Base-by-base conservation (phyloP, 2,113 vertebrate genomes). In the Callionymus lyra region DNA sequence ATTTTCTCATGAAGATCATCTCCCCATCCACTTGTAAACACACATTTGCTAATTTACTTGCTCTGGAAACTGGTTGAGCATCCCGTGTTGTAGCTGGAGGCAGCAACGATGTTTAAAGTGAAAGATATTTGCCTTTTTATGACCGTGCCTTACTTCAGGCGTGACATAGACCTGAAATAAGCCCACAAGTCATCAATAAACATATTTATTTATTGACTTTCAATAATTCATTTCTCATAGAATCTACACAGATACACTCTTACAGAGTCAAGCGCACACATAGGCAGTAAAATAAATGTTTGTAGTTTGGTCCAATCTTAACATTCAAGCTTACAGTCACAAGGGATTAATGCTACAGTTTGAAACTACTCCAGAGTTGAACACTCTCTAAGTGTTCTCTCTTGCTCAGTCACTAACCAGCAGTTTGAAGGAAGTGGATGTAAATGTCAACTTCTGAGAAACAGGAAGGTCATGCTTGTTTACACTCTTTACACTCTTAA, bases 131-230 rank as follows among this genome's bases (percentile, higher is more conserved):
- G 44, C 47, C 31, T 53, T 50, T 41, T 21, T 51, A 15, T 43
- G 17, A 50, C 10, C 34, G 12, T 21, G 6, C 0, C 10, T 43
- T 40, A 53, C 14, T 39, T 2, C 1, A 45, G 43, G n/a, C 9
- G 34, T 36, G 46, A 53, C 12, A 15, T 6, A 50, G n/a, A 39
- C 19, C 15, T 41, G 12, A 51, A 19, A 57, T 31, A 42, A 56
- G 38, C 47, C 45, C 8, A 68, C 56, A 42, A 56, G 38, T 46
- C 45, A 8, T 68, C 56, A 82, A 77, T 79, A 82, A 81, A 78
- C 49, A 63, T 41, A 39, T 77, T 60, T 82, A 84, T 81, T 84
- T 83, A 83, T 82, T 82, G 62, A 77, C 35, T 65, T 63, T 50
- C 54, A 34, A 69, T 41, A 44, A 68, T 72, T 66, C 73, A 12